Percentiles rank a stretch among this genome's conserved stretches.
Evolutionary conservation across 2,797 vertebrate genomes (phyloP).

Genomic region (Rhinophrynus dorsalis): DNA sequence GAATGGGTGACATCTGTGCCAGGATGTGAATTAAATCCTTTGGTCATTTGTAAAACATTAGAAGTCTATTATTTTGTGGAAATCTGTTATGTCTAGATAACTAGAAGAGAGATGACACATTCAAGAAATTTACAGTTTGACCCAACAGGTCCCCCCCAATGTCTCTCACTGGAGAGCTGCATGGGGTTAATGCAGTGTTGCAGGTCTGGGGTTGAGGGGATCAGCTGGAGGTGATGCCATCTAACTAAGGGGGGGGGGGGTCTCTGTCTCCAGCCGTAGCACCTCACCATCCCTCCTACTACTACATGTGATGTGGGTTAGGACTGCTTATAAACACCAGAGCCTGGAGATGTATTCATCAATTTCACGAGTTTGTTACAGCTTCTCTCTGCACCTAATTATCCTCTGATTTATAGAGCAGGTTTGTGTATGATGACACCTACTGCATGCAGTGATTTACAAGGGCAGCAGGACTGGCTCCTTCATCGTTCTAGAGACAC

Average conservation of each 20-base stretch:
- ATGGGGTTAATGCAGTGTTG: too few species aligned
- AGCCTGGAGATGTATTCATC: conserved; percentile 69
- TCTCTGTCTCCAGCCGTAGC: not conserved
- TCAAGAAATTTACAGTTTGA: too few species aligned
- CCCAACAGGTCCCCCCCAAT: too few species aligned
- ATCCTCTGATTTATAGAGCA: conserved; percentile 72
- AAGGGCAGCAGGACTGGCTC: conserved; percentile 58
- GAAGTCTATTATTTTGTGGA: too few species aligned
- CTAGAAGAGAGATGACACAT: too few species aligned
- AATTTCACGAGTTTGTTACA: conserved; percentile 76
- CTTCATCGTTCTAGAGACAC: conserved; percentile 56
- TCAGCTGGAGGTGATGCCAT: not conserved
- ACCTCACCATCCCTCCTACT: conserved; percentile 36
- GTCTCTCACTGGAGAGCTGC: too few species aligned
- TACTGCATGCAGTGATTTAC: conserved; percentile 68
- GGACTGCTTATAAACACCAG: conserved; percentile 60
- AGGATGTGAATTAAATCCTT: too few species aligned
- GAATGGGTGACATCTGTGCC: too few species aligned
- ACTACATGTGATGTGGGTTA: conserved; percentile 48
- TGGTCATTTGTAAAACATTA: too few species aligned
- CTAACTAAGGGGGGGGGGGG: not conserved
- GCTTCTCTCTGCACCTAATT: conserved; percentile 76
- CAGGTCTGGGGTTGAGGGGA: too few species aligned
- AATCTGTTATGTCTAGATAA: too few species aligned
- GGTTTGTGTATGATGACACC: conserved; percentile 67